Percentiles rank a stretch among this genome's conserved stretches.
phyloP scores from a whole-genome alignment of 2,888 invertebrate species.

The Griposia aprilina region DNA sequence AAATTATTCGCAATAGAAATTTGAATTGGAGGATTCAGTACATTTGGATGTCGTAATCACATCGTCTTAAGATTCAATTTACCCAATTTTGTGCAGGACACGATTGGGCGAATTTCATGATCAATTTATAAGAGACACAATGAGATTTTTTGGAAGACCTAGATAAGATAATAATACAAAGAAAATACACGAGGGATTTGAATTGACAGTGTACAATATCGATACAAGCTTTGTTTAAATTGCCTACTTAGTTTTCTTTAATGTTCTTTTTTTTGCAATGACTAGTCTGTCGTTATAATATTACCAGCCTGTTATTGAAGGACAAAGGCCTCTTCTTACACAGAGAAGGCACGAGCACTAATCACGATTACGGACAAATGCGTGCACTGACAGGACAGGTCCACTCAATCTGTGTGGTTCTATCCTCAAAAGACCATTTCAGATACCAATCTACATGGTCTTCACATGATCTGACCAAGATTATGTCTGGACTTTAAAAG shows the following conservation, averaged over 20 bases:
- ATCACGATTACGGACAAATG: not conserved
- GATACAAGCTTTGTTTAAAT: constrained; percentile 1
- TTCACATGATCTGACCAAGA: too few relatives aligned
- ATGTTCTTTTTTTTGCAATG: too few relatives aligned
- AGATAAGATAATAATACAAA: constrained; percentile 5
- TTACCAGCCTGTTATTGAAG: too few relatives aligned
- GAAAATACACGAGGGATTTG: constrained; percentile 12
- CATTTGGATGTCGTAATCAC: constrained; percentile 75
- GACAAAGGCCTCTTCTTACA: not conserved
- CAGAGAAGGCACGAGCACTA: not conserved
- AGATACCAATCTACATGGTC: too few relatives aligned
- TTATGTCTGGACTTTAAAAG: too few relatives aligned
- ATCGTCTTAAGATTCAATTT: constrained; percentile 74
- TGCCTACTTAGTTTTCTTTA: not conserved
- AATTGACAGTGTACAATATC: not conserved
- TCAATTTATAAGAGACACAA: constrained; percentile 46
- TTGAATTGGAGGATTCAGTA: constrained; percentile 72
- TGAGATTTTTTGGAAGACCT: constrained; percentile 29
- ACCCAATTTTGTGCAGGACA: constrained; percentile 68
- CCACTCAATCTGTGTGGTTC: too few relatives aligned
- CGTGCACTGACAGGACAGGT: too few relatives aligned
- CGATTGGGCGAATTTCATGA: constrained; percentile 67
- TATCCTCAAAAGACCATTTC: too few relatives aligned
- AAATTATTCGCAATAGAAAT: constrained; percentile 77
- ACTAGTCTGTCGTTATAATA: not conserved